These are phyloP conservation scores for Conus ventricosus DNA, from an alignment of 1,140 invertebrate genomes.

Conservation along the genomic window DNA sequence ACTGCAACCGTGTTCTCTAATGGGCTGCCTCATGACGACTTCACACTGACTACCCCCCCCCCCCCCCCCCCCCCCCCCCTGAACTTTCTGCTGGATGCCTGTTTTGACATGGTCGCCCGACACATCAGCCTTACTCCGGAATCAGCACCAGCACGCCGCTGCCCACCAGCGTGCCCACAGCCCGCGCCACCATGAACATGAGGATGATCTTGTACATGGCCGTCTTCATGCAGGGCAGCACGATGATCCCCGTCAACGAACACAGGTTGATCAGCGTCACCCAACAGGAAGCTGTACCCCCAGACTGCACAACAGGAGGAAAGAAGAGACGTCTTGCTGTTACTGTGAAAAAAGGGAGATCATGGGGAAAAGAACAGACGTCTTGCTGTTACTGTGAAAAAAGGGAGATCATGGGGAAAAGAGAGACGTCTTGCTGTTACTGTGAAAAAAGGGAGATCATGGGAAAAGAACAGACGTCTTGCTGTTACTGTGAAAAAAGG, in stretches of 20 bases:
- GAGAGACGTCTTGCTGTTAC: too few species aligned
- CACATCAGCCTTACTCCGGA: constrained; percentile 76
- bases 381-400: too few species aligned
- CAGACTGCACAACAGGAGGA: constrained; percentile 76
- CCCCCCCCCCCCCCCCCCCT: too few species aligned
- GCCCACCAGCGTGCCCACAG: constrained; percentile 81
- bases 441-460: too few species aligned
- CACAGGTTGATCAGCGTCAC: constrained; percentile 81
- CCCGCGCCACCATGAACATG: constrained; percentile 80
- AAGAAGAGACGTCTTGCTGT: background rate
- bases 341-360: background rate
- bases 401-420: too few species aligned
- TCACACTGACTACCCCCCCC: too few species aligned
- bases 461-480: too few species aligned
- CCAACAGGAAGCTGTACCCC: constrained; percentile 79
- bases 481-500: too few species aligned
- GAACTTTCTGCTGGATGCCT: background rate
- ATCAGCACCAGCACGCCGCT: constrained; percentile 82
- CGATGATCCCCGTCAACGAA: constrained; percentile 79
- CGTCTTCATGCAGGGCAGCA: constrained; percentile 80
- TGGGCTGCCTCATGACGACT: too few species aligned
- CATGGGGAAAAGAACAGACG: too few species aligned
- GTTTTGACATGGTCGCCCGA: background rate
- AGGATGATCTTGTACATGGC: constrained; percentile 78
- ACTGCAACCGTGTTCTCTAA: too few species aligned